phyloP scores from a whole-genome alignment of 2,113 vertebrate species.

The Caracal caracal region DNA sequence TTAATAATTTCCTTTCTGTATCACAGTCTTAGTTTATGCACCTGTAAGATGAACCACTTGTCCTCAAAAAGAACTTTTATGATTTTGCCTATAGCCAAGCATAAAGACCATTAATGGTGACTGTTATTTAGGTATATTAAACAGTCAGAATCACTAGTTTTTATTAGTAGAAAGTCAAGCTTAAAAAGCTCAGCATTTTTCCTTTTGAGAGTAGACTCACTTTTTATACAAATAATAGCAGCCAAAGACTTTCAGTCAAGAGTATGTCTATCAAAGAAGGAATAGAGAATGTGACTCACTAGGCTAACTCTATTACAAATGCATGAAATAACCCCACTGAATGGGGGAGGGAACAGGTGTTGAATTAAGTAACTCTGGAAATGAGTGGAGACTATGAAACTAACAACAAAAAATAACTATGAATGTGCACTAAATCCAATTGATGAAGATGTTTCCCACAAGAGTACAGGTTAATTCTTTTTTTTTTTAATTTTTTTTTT shows the following conservation, averaged over 20 bases:
- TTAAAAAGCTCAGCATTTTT: not conserved
- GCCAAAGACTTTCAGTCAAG: not conserved
- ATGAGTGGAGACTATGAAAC: not conserved
- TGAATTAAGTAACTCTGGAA: not conserved
- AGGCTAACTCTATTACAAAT: not conserved
- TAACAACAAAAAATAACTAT: not conserved
- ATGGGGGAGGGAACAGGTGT: not conserved
- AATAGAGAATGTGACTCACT: not conserved
- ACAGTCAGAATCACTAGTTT: not conserved
- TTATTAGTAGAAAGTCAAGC: not conserved
- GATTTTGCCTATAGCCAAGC: not conserved
- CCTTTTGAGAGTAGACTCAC: not conserved
- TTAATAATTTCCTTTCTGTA: not conserved
- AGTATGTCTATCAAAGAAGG: not conserved
- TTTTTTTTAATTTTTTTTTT: no score
- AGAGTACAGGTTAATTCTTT: not conserved
- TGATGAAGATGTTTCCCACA: not conserved
- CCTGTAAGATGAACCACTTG: not conserved
- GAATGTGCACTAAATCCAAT: not conserved
- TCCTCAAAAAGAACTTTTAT: not conserved
- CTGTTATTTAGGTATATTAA: not conserved
- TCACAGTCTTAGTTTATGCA: not conserved
- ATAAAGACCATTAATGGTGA: not conserved
- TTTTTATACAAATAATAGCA: not conserved
- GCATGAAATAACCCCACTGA: not conserved